These are phyloP conservation scores for Cercocebus atys DNA, from an alignment of 2,113 vertebrate genomes.

Conservation along the genomic window DNA sequence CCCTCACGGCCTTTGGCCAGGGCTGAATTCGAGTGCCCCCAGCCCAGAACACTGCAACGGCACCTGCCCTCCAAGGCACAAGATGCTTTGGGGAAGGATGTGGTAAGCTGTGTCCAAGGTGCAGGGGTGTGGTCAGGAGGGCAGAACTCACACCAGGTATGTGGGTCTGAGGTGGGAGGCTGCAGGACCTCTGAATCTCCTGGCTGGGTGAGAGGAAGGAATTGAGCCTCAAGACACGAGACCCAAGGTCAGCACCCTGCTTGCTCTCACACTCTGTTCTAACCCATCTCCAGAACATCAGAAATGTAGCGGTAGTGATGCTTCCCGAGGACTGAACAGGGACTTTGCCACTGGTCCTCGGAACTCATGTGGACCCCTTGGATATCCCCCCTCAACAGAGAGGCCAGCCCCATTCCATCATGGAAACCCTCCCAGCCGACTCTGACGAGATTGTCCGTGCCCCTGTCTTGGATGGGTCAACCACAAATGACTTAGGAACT, in stretches of 20 bases:
- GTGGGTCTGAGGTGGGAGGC: rapidly evolving
- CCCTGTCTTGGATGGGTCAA: neutral
- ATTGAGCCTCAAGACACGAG: rapidly evolving
- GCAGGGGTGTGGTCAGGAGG: neutral
- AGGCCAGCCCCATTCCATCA: no score
- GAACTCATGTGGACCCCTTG: rapidly evolving
- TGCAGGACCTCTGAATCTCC: neutral
- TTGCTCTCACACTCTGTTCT: neutral
- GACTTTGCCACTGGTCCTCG: rapidly evolving
- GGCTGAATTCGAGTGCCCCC: neutral
- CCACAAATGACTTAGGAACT: rapidly evolving
- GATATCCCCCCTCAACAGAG: neutral
- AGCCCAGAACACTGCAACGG: neutral
- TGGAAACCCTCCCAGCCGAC: neutral
- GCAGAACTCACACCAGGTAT: neutral
- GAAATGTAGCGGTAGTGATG: neutral
- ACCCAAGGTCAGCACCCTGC: neutral
- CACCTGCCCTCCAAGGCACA: no score
- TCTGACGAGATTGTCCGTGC: rapidly evolving
- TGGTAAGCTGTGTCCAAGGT: neutral
- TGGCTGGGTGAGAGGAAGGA: neutral
- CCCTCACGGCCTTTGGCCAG: rapidly evolving
- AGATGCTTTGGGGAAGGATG: neutral
- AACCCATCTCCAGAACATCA: neutral
- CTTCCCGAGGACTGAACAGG: neutral